Evolutionary conservation across 2,888 invertebrate species (phyloP).

Genomic region (Eueremaeus valkanovi): DNA sequence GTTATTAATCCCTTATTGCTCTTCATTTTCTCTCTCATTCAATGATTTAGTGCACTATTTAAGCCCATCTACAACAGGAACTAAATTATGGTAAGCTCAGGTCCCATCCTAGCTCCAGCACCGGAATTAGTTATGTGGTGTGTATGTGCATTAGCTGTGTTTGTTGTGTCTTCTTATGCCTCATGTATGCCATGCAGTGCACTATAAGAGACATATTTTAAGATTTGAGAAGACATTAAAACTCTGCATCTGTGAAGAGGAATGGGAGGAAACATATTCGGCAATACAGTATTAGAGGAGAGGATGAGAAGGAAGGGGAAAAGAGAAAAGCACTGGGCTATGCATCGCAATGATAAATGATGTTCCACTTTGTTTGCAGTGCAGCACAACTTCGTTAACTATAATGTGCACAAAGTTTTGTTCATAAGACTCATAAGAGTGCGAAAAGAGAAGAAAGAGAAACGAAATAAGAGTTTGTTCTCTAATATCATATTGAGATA

Average conservation of each 20-base stretch:
- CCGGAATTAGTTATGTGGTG: neutral
- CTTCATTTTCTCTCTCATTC: neutral
- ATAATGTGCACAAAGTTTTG: neutral
- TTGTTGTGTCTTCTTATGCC: neutral
- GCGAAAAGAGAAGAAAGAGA: no score
- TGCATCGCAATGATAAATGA: neutral
- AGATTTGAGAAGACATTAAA: neutral
- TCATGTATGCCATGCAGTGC: conserved; percentile 5
- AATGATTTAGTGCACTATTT: neutral
- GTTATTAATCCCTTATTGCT: neutral
- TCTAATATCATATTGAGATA: no score
- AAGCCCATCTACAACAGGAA: neutral
- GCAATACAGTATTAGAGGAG: no score
- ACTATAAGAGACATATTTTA: neutral
- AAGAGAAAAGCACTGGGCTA: neutral
- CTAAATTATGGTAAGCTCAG: no score
- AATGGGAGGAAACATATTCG: neutral
- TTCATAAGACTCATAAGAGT: neutral
- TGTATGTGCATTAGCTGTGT: neutral
- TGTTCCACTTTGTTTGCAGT: conserved; percentile 19
- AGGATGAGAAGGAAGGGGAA: no score
- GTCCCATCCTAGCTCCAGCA: neutral
- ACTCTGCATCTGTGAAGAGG: neutral
- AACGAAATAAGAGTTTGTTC: no score
- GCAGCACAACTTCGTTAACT: conserved; percentile 2